phyloP scores from a whole-genome alignment of 23 tunicate genomes.

The Styela clava region DNA sequence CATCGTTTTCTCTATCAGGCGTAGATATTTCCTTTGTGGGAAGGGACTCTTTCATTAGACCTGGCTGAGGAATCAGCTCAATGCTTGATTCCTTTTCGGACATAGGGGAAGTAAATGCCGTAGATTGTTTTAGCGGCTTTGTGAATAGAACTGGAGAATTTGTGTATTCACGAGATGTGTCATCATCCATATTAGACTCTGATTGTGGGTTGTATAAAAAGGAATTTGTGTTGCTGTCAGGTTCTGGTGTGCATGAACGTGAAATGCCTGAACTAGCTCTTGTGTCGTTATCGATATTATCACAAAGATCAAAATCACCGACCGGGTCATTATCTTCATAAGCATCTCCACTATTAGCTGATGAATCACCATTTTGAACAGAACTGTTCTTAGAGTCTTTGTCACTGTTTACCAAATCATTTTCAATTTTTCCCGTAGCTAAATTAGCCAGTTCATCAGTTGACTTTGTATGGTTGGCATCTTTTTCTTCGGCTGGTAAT shows the following conservation, averaged over 20 bases:
- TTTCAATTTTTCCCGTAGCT: not conserved
- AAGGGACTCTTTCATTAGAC: not conserved
- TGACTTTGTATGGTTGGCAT: not conserved
- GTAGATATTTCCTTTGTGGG: not conserved
- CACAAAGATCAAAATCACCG: not conserved
- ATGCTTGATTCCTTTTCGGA: not conserved
- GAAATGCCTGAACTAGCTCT: not conserved
- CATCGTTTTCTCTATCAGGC: conserved; percentile 34
- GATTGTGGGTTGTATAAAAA: not conserved
- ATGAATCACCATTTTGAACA: not conserved
- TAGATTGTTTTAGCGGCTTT: not conserved
- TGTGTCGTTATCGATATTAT: not conserved
- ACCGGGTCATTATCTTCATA: not conserved
- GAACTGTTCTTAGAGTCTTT: not conserved
- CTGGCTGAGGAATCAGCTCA: not conserved
- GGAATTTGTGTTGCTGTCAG: not conserved
- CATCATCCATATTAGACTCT: not conserved
- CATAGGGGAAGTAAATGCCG: not conserved
- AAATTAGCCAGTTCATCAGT: not conserved
- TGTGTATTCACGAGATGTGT: not conserved
- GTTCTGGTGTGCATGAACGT: not conserved
- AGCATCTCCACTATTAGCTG: not conserved
- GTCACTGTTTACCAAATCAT: not conserved
- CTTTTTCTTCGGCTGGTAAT: not conserved
- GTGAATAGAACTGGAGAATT: not conserved